Base-by-base conservation (phyloP, 2,888 invertebrate genomes). In the Morinoia aosen region DNA sequence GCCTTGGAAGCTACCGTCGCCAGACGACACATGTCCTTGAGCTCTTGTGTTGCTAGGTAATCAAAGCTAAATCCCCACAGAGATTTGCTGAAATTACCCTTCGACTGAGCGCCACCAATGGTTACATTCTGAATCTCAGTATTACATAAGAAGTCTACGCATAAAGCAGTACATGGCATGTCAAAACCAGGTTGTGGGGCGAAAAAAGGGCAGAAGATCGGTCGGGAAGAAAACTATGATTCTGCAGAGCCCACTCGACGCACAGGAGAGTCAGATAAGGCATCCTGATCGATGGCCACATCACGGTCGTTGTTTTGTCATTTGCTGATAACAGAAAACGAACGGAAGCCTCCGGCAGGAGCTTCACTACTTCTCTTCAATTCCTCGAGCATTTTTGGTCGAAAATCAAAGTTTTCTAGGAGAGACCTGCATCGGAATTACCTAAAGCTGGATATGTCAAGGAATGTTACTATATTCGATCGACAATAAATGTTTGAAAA, bases 241-340 rank as follows among this genome's bases (percentile, higher is more conserved):
- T 76, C 76, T 76, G 76, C 76, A 76, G 76, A 16, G 25, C 76
- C 76, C 76, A 16, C 76, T 33, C 76, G 76, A 76, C 25, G 76
- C 33, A 33, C 16, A 61, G 76, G 76, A 76, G 76, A 16, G 33
- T 33, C 76, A 76, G 76, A 76, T 76, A 76, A 76, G 76, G 25
- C 76, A 16, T 33, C 76, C 76, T 76, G 76, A 76, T 76, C 76
- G 76, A 76, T 76, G 76, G 76, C 76, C 76, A 33, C 76, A 76
- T 76, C 76, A 76, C 76, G 76, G 76, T 33, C 76, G 25, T 76
- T 76, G 76, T 76, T 76, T 33, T 19, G 76, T 76, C 76, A 76
- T 76, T 76, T 76, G 76, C 76, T 76, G 76, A 76, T 76, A 76
- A 76, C 76, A 76, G 76, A 76, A 76, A 76, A 76, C 76, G 33